phyloP scores from a whole-genome alignment of 2,797 vertebrate genomes.

The Peromyscus nudipes region DNA sequence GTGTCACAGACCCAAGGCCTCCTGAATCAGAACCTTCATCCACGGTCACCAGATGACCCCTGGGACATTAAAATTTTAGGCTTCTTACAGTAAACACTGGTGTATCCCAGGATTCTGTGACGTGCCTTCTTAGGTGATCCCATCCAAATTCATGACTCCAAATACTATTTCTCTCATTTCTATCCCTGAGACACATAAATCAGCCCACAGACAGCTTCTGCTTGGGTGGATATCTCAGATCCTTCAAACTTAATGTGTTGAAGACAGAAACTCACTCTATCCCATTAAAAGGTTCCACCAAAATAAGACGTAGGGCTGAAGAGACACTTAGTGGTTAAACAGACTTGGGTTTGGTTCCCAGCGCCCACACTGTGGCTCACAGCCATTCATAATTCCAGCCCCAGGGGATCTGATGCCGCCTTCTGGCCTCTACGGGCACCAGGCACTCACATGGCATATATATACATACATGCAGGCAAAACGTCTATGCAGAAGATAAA shows the following conservation, averaged over 20 bases:
- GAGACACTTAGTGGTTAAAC: background rate
- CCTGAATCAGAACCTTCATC: background rate
- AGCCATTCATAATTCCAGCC: background rate
- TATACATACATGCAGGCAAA: background rate
- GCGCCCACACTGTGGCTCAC: background rate
- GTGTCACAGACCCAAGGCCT: background rate
- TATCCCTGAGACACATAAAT: background rate
- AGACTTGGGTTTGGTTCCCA: background rate
- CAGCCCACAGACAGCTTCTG: background rate
- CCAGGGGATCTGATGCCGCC: background rate
- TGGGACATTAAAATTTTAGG: background rate
- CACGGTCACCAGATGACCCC: background rate
- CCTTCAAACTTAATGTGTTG: background rate
- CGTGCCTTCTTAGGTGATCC: background rate
- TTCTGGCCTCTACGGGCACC: background rate
- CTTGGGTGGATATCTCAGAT: background rate
- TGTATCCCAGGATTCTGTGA: background rate
- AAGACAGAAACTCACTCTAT: background rate
- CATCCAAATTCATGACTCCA: background rate
- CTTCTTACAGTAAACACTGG: background rate
- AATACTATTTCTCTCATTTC: background rate
- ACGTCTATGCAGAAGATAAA: background rate
- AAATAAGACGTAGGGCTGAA: background rate
- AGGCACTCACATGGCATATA: background rate
- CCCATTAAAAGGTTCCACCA: background rate